Evolutionary conservation across 2,888 invertebrate species (phyloP).

Genomic region (Homarus gammarus): DNA sequence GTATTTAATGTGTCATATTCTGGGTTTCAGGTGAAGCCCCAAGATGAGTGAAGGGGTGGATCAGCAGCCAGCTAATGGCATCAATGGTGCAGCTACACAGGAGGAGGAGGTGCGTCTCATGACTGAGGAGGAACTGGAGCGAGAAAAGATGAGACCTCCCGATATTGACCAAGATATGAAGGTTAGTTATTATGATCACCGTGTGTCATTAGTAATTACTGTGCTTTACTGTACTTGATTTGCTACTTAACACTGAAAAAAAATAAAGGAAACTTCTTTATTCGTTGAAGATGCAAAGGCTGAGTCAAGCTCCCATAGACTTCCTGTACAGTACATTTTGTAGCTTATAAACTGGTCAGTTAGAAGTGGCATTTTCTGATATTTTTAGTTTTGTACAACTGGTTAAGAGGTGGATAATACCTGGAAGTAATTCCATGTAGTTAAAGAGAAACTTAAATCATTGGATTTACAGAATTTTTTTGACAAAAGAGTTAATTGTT

Average conservation of each 20-base stretch:
- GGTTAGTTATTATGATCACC: slow-evolving; percentile 63
- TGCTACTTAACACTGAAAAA: background rate
- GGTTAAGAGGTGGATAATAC: too few species aligned
- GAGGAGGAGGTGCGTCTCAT: slow-evolving; percentile 74
- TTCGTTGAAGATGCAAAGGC: background rate
- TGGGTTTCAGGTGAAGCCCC: slow-evolving; percentile 37
- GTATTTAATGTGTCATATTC: too few species aligned
- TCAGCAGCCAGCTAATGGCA: slow-evolving; percentile 55
- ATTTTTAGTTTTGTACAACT: too few species aligned
- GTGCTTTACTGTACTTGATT: background rate
- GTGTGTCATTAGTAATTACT: too few species aligned
- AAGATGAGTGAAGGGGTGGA: slow-evolving; percentile 64
- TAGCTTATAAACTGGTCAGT: too few species aligned
- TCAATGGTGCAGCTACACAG: slow-evolving; percentile 68
- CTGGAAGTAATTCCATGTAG: too few species aligned
- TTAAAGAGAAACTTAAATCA: too few species aligned
- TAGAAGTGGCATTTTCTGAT: too few species aligned
- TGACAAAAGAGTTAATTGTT: too few species aligned
- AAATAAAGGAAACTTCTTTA: background rate
- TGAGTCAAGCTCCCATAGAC: background rate
- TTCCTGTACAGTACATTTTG: too few species aligned
- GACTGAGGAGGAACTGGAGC: slow-evolving; percentile 77
- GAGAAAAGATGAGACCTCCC: slow-evolving; percentile 78
- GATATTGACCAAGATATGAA: slow-evolving; percentile 80
- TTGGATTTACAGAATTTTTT: too few species aligned